Conservation (phyloP, 2,113 vertebrate genomes). For the Acrocephalus arundinaceus region DNA sequence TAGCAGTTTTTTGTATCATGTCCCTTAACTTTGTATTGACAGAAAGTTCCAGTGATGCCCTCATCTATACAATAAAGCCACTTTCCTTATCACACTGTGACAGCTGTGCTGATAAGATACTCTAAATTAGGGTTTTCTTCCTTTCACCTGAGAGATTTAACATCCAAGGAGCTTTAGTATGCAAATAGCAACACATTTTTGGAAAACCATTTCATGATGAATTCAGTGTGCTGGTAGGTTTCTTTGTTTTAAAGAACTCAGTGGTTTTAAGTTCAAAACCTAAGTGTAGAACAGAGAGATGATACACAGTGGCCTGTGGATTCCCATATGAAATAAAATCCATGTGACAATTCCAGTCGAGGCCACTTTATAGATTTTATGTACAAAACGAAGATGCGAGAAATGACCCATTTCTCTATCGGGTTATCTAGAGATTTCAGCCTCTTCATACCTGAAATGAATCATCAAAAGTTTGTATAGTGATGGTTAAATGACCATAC, state of each 20-base stretch:
- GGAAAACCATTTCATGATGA: not conserved
- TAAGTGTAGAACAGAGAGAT: not conserved
- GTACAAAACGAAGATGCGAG: not conserved
- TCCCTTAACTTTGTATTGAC: not conserved
- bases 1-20: not conserved
- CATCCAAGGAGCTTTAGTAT: not conserved
- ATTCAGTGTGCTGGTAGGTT: not conserved
- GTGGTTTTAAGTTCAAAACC: not conserved
- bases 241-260: not conserved
- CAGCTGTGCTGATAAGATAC: not conserved
- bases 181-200: not conserved
- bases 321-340: not conserved
- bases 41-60: not conserved
- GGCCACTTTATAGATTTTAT: not conserved
- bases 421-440: not conserved
- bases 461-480: not conserved
- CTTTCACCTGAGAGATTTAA: not conserved
- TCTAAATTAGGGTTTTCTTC: not conserved
- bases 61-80: not conserved
- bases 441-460: not conserved
- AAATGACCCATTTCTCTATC: not conserved
- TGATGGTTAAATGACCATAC: not conserved
- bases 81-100: not conserved
- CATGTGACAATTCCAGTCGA: not conserved
- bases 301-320: not conserved